Percentiles rank a stretch among this genome's conserved stretches.
Conservation (phyloP, 2,888 invertebrate genomes). For the Drosophila mimica region DNA sequence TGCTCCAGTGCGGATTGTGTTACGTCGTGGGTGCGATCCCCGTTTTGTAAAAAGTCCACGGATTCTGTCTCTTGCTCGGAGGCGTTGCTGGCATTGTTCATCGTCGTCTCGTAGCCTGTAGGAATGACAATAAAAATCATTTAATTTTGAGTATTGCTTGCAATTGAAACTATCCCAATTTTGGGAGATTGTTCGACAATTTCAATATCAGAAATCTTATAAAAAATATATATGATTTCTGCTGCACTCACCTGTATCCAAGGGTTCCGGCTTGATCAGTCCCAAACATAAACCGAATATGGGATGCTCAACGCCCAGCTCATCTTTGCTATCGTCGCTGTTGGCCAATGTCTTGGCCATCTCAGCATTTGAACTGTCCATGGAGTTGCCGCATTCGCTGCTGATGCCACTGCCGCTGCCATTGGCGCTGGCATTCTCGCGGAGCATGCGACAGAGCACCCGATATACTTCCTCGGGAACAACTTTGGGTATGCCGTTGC, state of each 20-base stretch:
- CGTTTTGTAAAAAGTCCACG: conserved; percentile 34
- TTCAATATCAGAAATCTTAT: not conserved
- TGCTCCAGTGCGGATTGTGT: conserved; percentile 45
- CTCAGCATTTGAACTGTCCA: conserved; percentile 66
- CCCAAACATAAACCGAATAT: conserved; percentile 84
- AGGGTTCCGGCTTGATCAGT: conserved; percentile 81
- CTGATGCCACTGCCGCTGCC: conserved; percentile 38
- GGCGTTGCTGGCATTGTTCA: conserved; percentile 38
- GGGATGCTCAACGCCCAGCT: conserved; percentile 79
- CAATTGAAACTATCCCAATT: not conserved
- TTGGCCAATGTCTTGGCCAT: conserved; percentile 12
- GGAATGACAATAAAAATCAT: not conserved
- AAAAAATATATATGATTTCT: not conserved
- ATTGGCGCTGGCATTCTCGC: conserved; percentile 33
- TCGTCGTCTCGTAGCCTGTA: conserved; percentile 72
- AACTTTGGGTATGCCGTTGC: conserved; percentile 83
- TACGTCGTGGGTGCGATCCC: conserved; percentile 8
- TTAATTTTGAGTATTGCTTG: not conserved
- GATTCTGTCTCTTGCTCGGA: conserved; percentile 63
- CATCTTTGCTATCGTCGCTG: conserved; percentile 37
- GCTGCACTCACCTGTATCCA: conserved; percentile 77
- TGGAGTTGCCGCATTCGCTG: conserved; percentile 71
- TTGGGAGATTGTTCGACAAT: not conserved
- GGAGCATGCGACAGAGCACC: conserved; percentile 78
- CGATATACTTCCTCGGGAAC: conserved; percentile 80